Evolutionary conservation across 1,140 invertebrate genomes (phyloP), one percentile per base, ranked within the genome.

Genomic region (Bombus sibiricus): DNA sequence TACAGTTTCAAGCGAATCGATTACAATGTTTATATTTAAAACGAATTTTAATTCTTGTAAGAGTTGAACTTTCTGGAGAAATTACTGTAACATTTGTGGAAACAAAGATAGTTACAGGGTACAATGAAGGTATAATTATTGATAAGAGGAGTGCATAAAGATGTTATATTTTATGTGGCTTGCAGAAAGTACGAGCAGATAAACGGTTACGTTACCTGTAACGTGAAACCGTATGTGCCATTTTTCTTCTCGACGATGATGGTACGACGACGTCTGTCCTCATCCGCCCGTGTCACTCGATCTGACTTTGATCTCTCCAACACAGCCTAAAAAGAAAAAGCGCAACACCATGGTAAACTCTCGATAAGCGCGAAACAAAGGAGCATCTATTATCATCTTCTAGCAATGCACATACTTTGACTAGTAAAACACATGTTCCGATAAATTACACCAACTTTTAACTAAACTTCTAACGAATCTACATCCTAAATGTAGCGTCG

Each of bases 221-320:
- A 95, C 0, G 98, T 99, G 94, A 99, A 99, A 9, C 98, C 98
- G 94, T 98, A 99, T 22, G 97, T 98, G n/a, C 97, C 97, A 95
- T 98, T 97, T 92, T 97, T 97, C 95, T 98, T 98, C 93, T 98
- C 98, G 1, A 99, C 97, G 79, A 99, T 98, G 18, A 99, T 99
- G 8, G 98, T 98, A 41, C 98, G 96, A 71, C 98, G 96, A 43
- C 98, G 94, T 74, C 97, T 96, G 92, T 98, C 98, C 91, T 98
- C 98, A 87, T 98, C 98, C 1, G 97, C 97, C 92, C 98, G 97
- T 32, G 97, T 96, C 64, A 97, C 96, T 37, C 98, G 96, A 92
- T 98, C 98, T 15, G 97, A 97, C 92, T 98, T 98, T 62, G 98
- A 96, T 73, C 97, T 96, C 91, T 98, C 98, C 90, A 98, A 95